Conservation (phyloP, 2,113 vertebrate genomes). For the Trinectes maculatus region DNA sequence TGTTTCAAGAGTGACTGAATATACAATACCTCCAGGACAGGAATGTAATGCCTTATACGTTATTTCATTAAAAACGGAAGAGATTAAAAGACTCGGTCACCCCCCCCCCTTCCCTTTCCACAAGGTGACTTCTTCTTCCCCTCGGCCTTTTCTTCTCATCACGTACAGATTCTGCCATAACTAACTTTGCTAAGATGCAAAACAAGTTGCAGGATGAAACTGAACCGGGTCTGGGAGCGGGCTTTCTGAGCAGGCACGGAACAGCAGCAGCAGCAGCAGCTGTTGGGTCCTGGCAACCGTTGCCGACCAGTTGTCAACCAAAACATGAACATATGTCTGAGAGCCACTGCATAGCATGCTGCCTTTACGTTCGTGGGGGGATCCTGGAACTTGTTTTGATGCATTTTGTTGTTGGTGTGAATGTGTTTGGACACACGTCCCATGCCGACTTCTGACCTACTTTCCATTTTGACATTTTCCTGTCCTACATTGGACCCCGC, state of each 20-base stretch:
- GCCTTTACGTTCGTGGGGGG: slow-evolving; percentile 2
- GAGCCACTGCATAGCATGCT: slow-evolving; percentile 12
- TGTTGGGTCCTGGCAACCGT: slow-evolving; percentile 54
- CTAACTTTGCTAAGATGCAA: slow-evolving; percentile 29
- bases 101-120: background rate
- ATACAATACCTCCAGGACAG: no score
- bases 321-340: slow-evolving; percentile 28
- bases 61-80: slow-evolving; percentile 5
- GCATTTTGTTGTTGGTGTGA: slow-evolving; percentile 27
- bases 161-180: slow-evolving; percentile 26
- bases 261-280: slow-evolving; percentile 43
- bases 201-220: slow-evolving; percentile 30
- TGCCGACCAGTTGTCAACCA: slow-evolving; percentile 32
- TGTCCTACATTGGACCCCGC: slow-evolving; percentile 40
- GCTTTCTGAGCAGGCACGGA: slow-evolving; percentile 42
- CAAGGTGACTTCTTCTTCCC: background rate
- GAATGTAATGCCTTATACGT: no score
- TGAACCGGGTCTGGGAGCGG: slow-evolving; percentile 38
- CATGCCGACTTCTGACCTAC: slow-evolving; percentile 37
- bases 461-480: slow-evolving; percentile 63
- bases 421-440: slow-evolving; percentile 31
- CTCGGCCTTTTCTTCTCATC: slow-evolving; percentile 6
- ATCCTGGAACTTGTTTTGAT: slow-evolving; percentile 19
- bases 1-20: no score
- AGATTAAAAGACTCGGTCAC: slow-evolving; percentile 1